Conservation (phyloP, 2,113 vertebrate genomes). For the Xiphophorus maculatus region DNA sequence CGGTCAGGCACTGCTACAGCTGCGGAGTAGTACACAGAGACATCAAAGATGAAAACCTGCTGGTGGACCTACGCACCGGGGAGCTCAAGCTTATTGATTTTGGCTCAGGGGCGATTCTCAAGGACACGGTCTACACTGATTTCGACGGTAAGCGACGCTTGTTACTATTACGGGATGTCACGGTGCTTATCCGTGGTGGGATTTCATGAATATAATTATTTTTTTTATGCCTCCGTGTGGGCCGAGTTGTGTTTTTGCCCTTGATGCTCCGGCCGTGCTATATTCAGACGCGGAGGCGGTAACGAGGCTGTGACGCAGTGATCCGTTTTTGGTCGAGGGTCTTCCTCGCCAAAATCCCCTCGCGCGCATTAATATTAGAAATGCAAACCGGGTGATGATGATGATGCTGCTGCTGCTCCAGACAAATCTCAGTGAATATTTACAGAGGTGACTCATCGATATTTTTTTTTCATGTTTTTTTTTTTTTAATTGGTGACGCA, state of each 20-base stretch:
- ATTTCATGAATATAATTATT: not conserved
- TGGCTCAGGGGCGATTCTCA: slow-evolving; percentile 95
- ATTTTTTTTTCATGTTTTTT: not conserved
- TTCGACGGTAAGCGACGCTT: slow-evolving; percentile 89
- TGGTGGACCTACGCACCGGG: slow-evolving; percentile 92
- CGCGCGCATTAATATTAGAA: slow-evolving; percentile 4
- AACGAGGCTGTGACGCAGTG: slow-evolving; percentile 64
- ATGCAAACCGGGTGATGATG: slow-evolving; percentile 2
- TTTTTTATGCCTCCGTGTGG: slow-evolving; percentile 18
- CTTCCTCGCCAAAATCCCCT: slow-evolving; percentile 34
- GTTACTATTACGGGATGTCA: not conserved
- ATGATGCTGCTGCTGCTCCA: not conserved
- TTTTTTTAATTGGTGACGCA: slow-evolving; percentile 1
- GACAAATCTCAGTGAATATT: not conserved
- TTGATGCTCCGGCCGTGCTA: slow-evolving; percentile 65
- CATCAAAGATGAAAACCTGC: slow-evolving; percentile 98
- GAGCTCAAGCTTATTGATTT: slow-evolving; percentile 98
- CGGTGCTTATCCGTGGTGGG: not conserved
- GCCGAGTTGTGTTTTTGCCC: slow-evolving; percentile 49
- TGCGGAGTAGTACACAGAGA: slow-evolving; percentile 95
- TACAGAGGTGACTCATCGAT: slow-evolving; percentile 33
- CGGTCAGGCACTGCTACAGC: slow-evolving; percentile 94
- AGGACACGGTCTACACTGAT: slow-evolving; percentile 98
- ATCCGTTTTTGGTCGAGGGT: slow-evolving; percentile 66
- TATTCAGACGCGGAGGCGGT: slow-evolving; percentile 71